Conservation (phyloP, 2,113 vertebrate species). For the Dipodomys ordii region DNA sequence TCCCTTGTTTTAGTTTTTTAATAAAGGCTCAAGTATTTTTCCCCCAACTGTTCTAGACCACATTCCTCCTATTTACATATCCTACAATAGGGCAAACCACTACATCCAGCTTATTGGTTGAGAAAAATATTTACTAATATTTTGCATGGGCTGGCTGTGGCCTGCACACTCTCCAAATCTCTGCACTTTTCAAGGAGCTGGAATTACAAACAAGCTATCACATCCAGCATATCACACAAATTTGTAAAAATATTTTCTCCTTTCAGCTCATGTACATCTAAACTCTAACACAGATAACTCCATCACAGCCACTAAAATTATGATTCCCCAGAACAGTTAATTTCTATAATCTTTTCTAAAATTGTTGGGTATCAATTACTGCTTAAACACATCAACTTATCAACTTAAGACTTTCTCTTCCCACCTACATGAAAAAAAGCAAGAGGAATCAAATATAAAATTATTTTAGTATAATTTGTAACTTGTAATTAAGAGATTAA, state of each 20-base stretch:
- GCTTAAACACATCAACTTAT: too few relatives aligned
- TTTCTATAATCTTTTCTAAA: too few relatives aligned
- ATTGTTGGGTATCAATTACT: too few relatives aligned
- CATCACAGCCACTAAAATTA: not conserved
- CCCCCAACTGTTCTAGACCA: too few relatives aligned
- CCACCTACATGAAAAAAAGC: not conserved
- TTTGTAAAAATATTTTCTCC: not conserved
- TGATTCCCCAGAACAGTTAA: not conserved
- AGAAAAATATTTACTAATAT: too few relatives aligned
- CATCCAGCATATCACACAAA: not conserved
- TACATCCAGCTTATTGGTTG: not conserved
- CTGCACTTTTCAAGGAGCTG: too few relatives aligned
- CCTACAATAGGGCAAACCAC: not conserved
- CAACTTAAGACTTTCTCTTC: not conserved
- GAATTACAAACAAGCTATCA: too few relatives aligned
- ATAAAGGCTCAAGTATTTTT: too few relatives aligned
- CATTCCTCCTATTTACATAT: too few relatives aligned
- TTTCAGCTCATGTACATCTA: not conserved
- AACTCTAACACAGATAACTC: not conserved
- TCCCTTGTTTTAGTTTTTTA: too few relatives aligned
- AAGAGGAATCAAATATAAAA: constrained; percentile 26
- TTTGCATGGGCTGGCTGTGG: too few relatives aligned
- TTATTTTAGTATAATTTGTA: constrained; percentile 20
- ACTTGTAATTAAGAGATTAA: constrained; percentile 20
- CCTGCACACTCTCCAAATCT: too few relatives aligned